Base-by-base conservation (phyloP, 2,797 vertebrate genomes). In the Chelon labrosus region DNA sequence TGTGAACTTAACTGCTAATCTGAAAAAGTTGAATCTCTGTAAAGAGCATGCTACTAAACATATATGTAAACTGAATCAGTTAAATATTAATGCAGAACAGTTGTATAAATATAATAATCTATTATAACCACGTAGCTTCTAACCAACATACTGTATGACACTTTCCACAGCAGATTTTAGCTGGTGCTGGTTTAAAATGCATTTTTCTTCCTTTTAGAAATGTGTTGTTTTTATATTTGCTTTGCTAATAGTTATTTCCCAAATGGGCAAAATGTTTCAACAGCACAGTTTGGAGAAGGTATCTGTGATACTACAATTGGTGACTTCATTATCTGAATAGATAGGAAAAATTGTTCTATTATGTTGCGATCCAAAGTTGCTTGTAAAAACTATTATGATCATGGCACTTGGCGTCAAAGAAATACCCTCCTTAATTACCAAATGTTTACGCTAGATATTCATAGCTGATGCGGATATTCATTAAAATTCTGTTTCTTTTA, bases 251-350 rank as follows among this genome's bases (percentile, higher is more conserved):
- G 25, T 68, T 67, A 12, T 67, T 82, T 80, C 50, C 79, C 38
- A 82, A 66, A 76, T 70, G 55, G 65, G 50, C 65, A 38, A 69
- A 79, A 78, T 65, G 62, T 84, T 85, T 87, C 80, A 87, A 91
- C 88, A 92, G 91, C 90, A 61, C 90, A 86, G 91, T 93, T 91
- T 91, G 82, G 92, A 92, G 91, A 92, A 85, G 80, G 80, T 83
- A 78, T 75, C 53, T 57, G 47, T 53, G 6, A 47, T 82, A 80
- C 19, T 70, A 75, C 56, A 84, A 69, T 83, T 71, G 65, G 59
- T 86, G 62, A 88, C 74, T 83, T 82, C 84, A 73, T 83, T 64
- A 82, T 83, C 65, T 78, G 74, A 78, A 83, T 60, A 37, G 9
- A 57, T 11, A 5, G 14, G 4, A 55, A 50, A 67, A 64, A 61